Evolutionary conservation across 2,888 invertebrate species (phyloP).

Genomic region (Dugesia japonica): DNA sequence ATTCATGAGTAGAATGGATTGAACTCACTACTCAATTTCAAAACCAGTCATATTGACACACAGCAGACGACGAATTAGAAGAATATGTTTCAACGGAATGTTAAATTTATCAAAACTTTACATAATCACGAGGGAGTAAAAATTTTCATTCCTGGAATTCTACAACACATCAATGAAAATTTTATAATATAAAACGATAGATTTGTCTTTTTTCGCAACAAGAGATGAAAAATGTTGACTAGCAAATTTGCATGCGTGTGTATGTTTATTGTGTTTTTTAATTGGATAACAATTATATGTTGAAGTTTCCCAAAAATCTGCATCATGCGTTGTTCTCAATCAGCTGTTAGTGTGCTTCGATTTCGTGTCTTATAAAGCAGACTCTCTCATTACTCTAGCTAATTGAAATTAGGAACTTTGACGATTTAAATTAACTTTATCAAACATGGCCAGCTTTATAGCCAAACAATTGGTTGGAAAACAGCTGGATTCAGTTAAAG

Average conservation of each 20-base stretch:
- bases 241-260: not conserved
- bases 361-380: slow-evolving; percentile 11
- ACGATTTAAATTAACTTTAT: not conserved
- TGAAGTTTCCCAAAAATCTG: slow-evolving; percentile 5
- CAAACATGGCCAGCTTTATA: slow-evolving; percentile 27
- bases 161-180: slow-evolving; percentile 15
- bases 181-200: not conserved
- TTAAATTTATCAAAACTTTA: not conserved
- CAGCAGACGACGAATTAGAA: not conserved
- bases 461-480: slow-evolving; percentile 29
- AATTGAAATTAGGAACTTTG: slow-evolving; percentile 20
- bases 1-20: not conserved
- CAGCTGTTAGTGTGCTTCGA: not conserved
- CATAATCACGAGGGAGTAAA: not conserved
- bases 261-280: slow-evolving; percentile 9
- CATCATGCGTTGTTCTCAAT: not conserved
- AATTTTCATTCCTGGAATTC: not conserved
- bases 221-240: not conserved
- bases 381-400: slow-evolving; percentile 5
- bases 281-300: slow-evolving; percentile 2
- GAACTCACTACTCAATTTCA: not conserved
- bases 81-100: slow-evolving; percentile 15
- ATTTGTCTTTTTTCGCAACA: not conserved
- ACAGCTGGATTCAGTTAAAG: slow-evolving; percentile 30
- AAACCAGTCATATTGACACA: slow-evolving; percentile 1